phyloP scores from a whole-genome alignment of 2,113 vertebrate genomes.

The Erythrocercus mccallii region DNA sequence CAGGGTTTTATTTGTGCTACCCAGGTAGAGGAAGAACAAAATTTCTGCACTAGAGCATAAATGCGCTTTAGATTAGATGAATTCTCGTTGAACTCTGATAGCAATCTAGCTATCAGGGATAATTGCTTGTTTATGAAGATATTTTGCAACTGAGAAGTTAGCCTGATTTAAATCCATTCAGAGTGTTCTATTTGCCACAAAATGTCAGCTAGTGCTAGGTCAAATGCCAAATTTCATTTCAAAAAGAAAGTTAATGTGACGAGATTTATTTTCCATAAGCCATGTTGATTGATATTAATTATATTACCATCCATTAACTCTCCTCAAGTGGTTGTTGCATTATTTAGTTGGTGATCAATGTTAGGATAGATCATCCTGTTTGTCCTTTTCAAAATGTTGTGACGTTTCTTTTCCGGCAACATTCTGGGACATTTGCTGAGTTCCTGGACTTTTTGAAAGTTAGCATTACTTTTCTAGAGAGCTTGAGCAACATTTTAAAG shows the following conservation, averaged over 20 bases:
- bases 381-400: neutral
- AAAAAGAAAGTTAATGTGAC: neutral
- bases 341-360: neutral
- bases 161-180: neutral
- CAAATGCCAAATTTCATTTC: neutral
- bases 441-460: neutral
- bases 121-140: neutral
- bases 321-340: neutral
- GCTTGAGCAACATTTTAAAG: neutral
- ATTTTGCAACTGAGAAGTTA: neutral
- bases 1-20: neutral
- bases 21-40: neutral
- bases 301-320: neutral
- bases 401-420: neutral
- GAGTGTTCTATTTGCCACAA: neutral
- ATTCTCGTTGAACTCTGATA: neutral
- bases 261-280: slow-evolving; percentile 5
- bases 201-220: neutral
- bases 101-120: neutral
- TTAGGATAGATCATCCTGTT: neutral
- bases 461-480: neutral
- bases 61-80: neutral
- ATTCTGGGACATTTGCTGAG: neutral
- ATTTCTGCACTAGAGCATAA: neutral
- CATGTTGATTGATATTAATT: neutral